Conservation (phyloP, 2,797 vertebrate genomes). For the Crenichthys baileyi region DNA sequence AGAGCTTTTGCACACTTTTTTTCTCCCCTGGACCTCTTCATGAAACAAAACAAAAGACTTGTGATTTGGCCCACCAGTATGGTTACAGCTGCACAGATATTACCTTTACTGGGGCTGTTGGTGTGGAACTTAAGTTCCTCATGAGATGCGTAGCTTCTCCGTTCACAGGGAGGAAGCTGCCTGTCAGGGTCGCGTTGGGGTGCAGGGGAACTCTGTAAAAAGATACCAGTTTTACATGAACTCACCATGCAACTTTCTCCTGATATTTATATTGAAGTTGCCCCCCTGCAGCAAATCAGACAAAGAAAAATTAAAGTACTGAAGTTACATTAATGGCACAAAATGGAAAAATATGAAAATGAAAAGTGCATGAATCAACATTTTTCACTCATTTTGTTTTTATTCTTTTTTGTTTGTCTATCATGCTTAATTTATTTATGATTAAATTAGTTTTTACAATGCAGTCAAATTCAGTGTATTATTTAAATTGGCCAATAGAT, state of each 20-base stretch:
- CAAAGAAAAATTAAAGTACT: background rate
- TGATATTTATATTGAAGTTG: background rate
- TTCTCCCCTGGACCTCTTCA: background rate
- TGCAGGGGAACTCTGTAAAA: slow-evolving; percentile 61
- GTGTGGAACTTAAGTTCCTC: slow-evolving; percentile 87
- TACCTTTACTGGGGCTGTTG: slow-evolving; percentile 88
- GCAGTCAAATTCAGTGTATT: too few species aligned
- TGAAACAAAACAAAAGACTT: background rate
- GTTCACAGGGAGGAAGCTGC: slow-evolving; percentile 81
- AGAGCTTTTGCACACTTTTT: background rate
- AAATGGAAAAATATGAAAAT: background rate
- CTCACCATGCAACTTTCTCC: background rate
- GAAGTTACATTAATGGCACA: background rate
- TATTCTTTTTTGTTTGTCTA: background rate
- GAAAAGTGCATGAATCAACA: background rate
- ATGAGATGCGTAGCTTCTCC: slow-evolving; percentile 89
- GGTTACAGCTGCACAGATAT: too few species aligned
- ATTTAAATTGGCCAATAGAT: too few species aligned
- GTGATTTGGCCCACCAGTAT: background rate
- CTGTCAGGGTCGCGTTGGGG: slow-evolving; percentile 77
- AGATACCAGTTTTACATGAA: slow-evolving; percentile 21
- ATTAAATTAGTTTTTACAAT: background rate
- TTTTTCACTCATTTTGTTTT: background rate
- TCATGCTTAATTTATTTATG: background rate
- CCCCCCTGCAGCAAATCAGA: background rate